Base-by-base conservation (phyloP, 2,797 vertebrate species). In the Schizopygopsis pylzovi region DNA sequence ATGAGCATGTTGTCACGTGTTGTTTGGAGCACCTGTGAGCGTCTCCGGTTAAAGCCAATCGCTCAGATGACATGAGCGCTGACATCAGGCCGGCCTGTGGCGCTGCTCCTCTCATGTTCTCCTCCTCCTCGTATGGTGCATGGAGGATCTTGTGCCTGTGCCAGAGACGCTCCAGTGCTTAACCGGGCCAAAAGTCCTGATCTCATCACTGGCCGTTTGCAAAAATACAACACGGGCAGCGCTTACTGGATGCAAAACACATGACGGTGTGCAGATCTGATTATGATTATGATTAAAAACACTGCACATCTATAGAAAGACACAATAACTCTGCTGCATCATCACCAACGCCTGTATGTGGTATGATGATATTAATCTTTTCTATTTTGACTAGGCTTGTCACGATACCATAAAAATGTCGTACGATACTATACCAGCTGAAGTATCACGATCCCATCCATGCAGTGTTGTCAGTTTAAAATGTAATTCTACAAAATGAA, bases 51-150 rank as follows among this genome's bases (percentile, higher is more conserved):
- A 43, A n/a, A 71, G 18, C 68, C 68, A n/a, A 2, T 3, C 11
- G 39, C 39, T 71, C 68, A 13, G 11, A 43, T 43, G 22, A 43
- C 68, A 71, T 22, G 39, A 43, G 6, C 68, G 39, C 67, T 41
- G 37, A 70, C 67, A 67, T 67, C 63, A 67, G 63, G 25, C 15
- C 12, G 63, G 28, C 63, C 63, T 37, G 63, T 2, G 15, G 63
- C 63, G 0, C 25, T 72, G 20, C 22, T 72, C 41, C 70, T 72
- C 11, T 45, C 28, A 33, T 33, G 28, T 72, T 20, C 70, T 72
- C 41, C 70, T 72, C 70, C 70, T 72, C 41, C 70, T 72, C 70
- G 13, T 70, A 70, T 70, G 22, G 68, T 43, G 68, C 20, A 6
- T 25, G 41, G 13, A 72, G 41, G 70, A 72, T 72, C 41, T 43